A percentile compares a stretch with the other conserved stretches of the same genome.
phyloP scores from a whole-genome alignment of 2,113 vertebrate genomes.

The Gallinago undulata region DNA sequence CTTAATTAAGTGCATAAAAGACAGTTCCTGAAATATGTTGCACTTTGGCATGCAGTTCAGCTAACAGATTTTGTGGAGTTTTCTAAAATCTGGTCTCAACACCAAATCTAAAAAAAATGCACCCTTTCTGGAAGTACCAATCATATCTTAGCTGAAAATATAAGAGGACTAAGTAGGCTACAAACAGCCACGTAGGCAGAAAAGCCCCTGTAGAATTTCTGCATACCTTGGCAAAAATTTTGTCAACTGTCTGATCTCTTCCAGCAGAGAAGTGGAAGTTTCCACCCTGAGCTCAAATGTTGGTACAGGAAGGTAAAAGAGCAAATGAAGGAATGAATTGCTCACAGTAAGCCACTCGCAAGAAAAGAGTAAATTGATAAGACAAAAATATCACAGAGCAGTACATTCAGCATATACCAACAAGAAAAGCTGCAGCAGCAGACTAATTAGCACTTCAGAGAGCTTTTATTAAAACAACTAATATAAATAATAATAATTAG shows the following conservation, averaged over 20 bases:
- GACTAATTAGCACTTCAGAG: slow-evolving; percentile 24
- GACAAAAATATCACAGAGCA: not conserved
- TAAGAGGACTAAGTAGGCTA: not conserved
- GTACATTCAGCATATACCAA: not conserved
- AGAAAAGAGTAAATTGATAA: slow-evolving; percentile 36
- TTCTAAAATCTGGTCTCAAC: not conserved
- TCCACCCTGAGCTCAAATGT: slow-evolving; percentile 45
- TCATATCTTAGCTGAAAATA: not conserved
- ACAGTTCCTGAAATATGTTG: slow-evolving; percentile 43
- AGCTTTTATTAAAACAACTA: not conserved
- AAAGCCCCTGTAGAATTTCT: slow-evolving; percentile 14
- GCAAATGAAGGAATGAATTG: slow-evolving; percentile 4
- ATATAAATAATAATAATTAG: not conserved
- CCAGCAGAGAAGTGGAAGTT: slow-evolving; percentile 60
- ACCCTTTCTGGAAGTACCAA: not conserved
- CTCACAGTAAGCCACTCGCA: slow-evolving; percentile 9
- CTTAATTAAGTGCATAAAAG: slow-evolving; percentile 44
- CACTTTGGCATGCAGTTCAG: not conserved
- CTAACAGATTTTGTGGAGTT: not conserved
- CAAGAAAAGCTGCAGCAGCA: not conserved
- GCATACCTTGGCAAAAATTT: slow-evolving; percentile 34
- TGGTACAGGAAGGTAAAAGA: slow-evolving; percentile 29
- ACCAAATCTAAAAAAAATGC: not conserved
- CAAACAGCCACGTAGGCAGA: not conserved
- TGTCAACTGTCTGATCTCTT: slow-evolving; percentile 15